Evolutionary conservation across 2,113 vertebrate genomes (phyloP).

Genomic region (Malaclemys terrapin): DNA sequence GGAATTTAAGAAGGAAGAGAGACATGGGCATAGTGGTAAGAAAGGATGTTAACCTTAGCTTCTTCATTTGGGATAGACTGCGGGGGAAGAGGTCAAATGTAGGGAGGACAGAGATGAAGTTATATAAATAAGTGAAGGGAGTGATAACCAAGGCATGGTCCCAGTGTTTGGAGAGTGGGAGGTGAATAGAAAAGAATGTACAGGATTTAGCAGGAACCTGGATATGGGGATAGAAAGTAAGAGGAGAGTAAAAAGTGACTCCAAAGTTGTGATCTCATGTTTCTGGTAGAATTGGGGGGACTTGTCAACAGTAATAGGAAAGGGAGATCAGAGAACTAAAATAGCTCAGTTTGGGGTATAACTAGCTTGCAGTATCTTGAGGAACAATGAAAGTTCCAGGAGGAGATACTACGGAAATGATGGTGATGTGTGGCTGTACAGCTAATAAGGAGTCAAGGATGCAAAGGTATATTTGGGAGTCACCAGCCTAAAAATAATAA

Average conservation of each 20-base stretch:
- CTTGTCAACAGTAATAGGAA: background rate
- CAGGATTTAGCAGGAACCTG: background rate
- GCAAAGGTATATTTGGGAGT: background rate
- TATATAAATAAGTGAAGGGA: background rate
- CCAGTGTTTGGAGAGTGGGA: background rate
- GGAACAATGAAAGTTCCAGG: accelerated
- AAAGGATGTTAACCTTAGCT: background rate
- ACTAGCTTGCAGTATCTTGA: background rate
- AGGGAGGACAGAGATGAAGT: accelerated
- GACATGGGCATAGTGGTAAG: background rate
- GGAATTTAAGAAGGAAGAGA: background rate
- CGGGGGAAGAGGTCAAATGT: background rate
- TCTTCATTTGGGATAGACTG: background rate
- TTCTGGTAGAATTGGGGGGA: background rate
- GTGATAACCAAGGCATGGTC: background rate
- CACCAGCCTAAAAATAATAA: background rate
- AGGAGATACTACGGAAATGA: accelerated
- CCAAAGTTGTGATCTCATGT: background rate
- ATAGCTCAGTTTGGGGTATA: accelerated
- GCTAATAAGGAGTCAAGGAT: background rate
- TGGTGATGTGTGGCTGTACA: background rate
- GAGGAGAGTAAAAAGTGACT: background rate
- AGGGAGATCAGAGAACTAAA: background rate
- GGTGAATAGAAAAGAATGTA: background rate
- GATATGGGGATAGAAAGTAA: background rate